Evolutionary conservation across 2,888 invertebrate genomes (phyloP), one percentile per base, ranked within the genome.

Genomic region (Odontocolon sp.): DNA sequence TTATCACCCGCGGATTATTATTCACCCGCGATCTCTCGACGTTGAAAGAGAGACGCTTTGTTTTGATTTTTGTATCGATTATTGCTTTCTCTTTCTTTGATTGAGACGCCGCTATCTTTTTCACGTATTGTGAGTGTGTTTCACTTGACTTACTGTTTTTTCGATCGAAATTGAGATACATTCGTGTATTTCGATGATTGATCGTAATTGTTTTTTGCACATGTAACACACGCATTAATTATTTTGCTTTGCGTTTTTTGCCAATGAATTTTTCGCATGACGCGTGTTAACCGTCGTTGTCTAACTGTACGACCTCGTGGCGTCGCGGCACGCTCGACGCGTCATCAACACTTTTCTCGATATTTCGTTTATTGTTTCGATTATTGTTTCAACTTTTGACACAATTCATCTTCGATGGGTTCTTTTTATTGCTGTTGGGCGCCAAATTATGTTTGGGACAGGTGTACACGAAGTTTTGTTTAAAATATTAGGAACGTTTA

Each of bases 381-480:
- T 66, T 66, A 23, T 14, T 26, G 50, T 40, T 66, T 5, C 8
- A 9, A 11, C 21, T 64, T 28, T 52, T 8, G n/a, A 0, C n/a
- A 14, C 6, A 52, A 66, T 54, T 66, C 63, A 54, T 56, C 26
- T 16, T 33, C 47, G 47, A 57, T 56, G 54, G 57, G 57, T 54
- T 57, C 33, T 45, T 31, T 21, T 28, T 33, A n/a, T 45, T 6
- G 57, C 57, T 45, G 57, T 57, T 68, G 36, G 21, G 57, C 68
- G 45, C 68, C 68, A 68, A 57, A 21, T 67, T 66, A 40, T 67
- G 66, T 36, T 38, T 66, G 54, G 66, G 52, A 52, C 18, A 18
- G 23, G 16, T n/a, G 23, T 23, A 66, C 54, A 23, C 38, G 38
- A 28, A 11, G 54, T n/a, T 54, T 66, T 66, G 9, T 1, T 2